Evolutionary conservation across 2,113 vertebrate genomes (phyloP).

Genomic region (Pterocles gutturalis): DNA sequence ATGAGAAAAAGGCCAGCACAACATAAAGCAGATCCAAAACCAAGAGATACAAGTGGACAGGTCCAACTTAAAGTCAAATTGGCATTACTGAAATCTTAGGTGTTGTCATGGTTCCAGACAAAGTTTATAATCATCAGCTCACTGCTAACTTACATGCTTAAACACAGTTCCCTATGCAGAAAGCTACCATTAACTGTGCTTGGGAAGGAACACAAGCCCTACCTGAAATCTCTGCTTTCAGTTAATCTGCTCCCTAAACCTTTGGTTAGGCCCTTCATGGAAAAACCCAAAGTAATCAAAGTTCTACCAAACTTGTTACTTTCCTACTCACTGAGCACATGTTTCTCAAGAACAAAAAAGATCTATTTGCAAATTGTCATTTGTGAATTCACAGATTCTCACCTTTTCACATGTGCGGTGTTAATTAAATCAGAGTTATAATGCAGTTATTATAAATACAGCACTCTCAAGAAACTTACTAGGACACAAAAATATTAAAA

Average conservation of each 20-base stretch:
- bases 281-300: neutral
- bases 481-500: neutral
- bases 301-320: neutral
- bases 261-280: neutral
- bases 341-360: neutral
- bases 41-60: neutral
- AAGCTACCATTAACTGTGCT: neutral
- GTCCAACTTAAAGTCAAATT: neutral
- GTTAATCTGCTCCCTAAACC: neutral
- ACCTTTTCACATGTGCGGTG: neutral
- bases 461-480: neutral
- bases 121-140: neutral
- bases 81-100: neutral
- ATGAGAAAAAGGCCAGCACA: neutral
- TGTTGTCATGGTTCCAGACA: neutral
- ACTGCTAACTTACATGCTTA: neutral
- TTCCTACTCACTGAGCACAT: neutral
- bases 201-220: neutral
- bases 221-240: neutral
- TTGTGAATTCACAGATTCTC: neutral
- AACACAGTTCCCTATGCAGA: neutral
- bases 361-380: neutral
- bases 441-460: neutral
- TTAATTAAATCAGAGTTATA: conserved; percentile 16
- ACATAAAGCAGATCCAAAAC: neutral